Evolutionary conservation across 1,140 invertebrate genomes (phyloP).

Genomic region (Drosophila ananassae): DNA sequence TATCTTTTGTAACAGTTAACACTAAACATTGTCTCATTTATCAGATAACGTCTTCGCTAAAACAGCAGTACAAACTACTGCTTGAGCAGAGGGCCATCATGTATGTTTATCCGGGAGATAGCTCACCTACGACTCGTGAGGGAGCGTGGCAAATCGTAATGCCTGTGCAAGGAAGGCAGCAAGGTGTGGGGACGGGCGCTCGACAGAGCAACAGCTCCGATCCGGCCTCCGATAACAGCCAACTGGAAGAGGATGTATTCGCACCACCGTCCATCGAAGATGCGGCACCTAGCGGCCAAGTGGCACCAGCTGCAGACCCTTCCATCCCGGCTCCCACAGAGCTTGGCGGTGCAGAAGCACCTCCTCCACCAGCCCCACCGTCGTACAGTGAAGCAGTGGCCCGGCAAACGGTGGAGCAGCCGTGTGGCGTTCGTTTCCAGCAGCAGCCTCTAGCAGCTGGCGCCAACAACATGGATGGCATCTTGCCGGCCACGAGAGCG

Average conservation of each 20-base stretch:
- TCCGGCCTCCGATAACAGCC: conserved; percentile 77
- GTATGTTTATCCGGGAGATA: conserved; percentile 86
- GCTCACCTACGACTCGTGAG: conserved; percentile 64
- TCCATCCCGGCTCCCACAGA: conserved; percentile 16
- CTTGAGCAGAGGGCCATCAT: conserved; percentile 87
- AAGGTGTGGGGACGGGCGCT: conserved; percentile 33
- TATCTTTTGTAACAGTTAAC: not conserved
- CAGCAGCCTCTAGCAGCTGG: conserved; percentile 68
- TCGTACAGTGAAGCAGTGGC: conserved; percentile 53
- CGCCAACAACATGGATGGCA: conserved; percentile 68
- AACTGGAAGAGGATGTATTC: conserved; percentile 78
- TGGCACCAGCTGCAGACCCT: conserved; percentile 12
- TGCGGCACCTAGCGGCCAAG: conserved; percentile 36
- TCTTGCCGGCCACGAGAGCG: conserved; percentile 85
- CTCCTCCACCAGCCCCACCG: conserved; percentile 60
- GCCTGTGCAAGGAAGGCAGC: conserved; percentile 63
- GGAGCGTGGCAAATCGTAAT: conserved; percentile 84
- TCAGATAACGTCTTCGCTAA: conserved; percentile 88
- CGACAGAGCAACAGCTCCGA: conserved; percentile 77
- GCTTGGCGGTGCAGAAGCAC: conserved; percentile 1
- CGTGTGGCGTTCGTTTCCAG: conserved; percentile 54
- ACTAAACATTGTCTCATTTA: not conserved
- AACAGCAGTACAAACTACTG: conserved; percentile 87
- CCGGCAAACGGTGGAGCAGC: conserved; percentile 26
- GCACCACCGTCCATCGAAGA: conserved; percentile 60